These are phyloP conservation scores for Lamprotornis superbus DNA, from an alignment of 2,113 vertebrate genomes.

Conservation along the genomic window DNA sequence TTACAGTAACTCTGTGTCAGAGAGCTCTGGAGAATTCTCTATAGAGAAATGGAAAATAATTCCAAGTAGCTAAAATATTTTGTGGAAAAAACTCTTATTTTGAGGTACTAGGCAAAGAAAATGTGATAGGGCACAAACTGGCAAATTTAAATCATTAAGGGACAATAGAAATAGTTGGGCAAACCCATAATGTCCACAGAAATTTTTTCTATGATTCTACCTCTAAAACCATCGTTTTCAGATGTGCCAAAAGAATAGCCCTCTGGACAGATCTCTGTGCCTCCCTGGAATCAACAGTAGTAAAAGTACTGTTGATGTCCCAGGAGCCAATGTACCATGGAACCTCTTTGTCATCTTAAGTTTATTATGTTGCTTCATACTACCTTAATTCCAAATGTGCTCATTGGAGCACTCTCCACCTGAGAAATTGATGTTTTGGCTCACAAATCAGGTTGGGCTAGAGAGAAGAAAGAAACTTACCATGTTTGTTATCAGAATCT, in stretches of 20 bases:
- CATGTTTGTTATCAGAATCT: not conserved
- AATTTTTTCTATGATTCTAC: not conserved
- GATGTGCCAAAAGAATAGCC: not conserved
- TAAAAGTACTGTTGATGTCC: fast-evolving
- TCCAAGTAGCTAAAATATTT: not conserved
- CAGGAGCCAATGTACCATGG: too few relatives aligned
- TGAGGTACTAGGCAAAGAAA: not conserved
- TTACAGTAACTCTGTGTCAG: not conserved
- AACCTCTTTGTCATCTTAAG: not conserved
- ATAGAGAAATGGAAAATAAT: not conserved
- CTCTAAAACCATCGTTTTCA: not conserved
- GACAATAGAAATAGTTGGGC: not conserved
- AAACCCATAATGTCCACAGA: not conserved
- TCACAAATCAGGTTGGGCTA: not conserved
- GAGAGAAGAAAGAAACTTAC: not conserved
- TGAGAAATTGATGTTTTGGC: not conserved
- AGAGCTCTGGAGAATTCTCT: not conserved
- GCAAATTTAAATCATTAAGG: not conserved
- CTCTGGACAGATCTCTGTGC: not conserved
- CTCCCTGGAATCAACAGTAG: not conserved
- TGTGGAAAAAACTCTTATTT: not conserved
- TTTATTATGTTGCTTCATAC: not conserved
- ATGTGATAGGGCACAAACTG: fast-evolving
- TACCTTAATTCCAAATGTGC: not conserved
- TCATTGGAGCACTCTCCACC: not conserved